Evolutionary conservation across 2,888 invertebrate genomes (phyloP), one percentile per base, ranked within the genome.

Genomic region (Apodemia hepburni): DNA sequence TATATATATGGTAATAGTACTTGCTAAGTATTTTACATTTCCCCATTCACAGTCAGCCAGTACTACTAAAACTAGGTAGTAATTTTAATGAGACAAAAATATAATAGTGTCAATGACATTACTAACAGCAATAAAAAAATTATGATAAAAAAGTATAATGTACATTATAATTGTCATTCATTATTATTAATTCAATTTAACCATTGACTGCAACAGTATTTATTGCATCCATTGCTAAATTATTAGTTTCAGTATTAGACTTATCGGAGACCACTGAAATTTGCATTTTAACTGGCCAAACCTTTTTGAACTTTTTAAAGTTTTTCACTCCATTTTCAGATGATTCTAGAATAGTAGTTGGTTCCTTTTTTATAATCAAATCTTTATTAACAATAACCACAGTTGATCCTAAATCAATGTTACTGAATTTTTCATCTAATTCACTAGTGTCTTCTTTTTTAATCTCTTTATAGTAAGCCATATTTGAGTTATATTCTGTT

Each of bases 241-340:
- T 38, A 38, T 57, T 35, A 17, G 57, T n/a, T 35, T 63, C 58
- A 58, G 59, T 62, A 38, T 27, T 33, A n/a, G 63, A 57, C 64
- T 79, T 73, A 59, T 73, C 76, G 15, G 80, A 75, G 66, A 81
- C 76, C 47, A 82, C 65, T 67, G 79, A 81, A 15, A 81, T 72
- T 66, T 85, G 83, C 77, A 79, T 82, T 71, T 82, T 87, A 8
- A 87, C 57, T 65, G 90, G 91, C 90, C 90, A 90, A 18, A 90
- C 83, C 68, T 91, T 91, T 73, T 87, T 88, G 65, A 91, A 90
- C 66, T 81, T 91, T 66, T 91, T 91, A 70, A 89, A 91, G 72
- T 91, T 90, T 64, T 76, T 84, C 0, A 77, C 64, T 63, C 71
- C 69, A 59, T 58, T 63, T 62, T 73, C 69, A 61, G 71, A 73